Percentiles rank a stretch among this genome's conserved stretches.
Conservation (phyloP, 2,888 invertebrate genomes). For the Cabera pusaria region DNA sequence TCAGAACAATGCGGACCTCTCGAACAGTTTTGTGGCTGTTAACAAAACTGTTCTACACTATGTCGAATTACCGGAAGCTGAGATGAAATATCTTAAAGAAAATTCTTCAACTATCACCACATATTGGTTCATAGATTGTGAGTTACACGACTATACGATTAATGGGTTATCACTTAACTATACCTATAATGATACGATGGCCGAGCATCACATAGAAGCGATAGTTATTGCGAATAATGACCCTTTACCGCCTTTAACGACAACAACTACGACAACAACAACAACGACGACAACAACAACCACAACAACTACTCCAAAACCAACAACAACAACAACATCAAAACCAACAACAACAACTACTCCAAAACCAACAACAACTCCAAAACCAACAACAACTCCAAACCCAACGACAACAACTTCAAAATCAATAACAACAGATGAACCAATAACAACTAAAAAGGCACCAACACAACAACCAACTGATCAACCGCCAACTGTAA, state of each 20-base stretch:
- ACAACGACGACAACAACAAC: constrained; percentile 70
- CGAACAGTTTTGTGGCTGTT: constrained; percentile 85
- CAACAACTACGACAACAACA: constrained; percentile 70
- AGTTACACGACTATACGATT: constrained; percentile 86
- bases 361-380: constrained; percentile 32
- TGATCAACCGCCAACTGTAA: constrained; percentile 6
- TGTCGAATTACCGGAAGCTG: constrained; percentile 83
- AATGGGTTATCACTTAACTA: constrained; percentile 84
- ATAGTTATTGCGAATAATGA: constrained; percentile 88
- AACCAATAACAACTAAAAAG: constrained; percentile 29
- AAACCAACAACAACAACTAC: constrained; percentile 58
- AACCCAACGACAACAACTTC: constrained; percentile 39
- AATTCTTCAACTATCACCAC: constrained; percentile 81
- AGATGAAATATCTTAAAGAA: constrained; percentile 81
- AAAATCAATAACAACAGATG: constrained; percentile 28
- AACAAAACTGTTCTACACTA: constrained; percentile 81
- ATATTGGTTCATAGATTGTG: constrained; percentile 92
- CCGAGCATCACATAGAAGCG: constrained; percentile 86
- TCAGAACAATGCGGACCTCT: constrained; percentile 84
- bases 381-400: background rate
- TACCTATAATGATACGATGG: constrained; percentile 85
- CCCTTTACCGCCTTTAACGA: constrained; percentile 78
- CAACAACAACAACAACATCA: constrained; percentile 67
- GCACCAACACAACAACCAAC: background rate
- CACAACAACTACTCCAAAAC: constrained; percentile 54